These are phyloP conservation scores for Todiramphus saurophagus DNA, from an alignment of 2,113 vertebrate genomes.

Conservation along the genomic window DNA sequence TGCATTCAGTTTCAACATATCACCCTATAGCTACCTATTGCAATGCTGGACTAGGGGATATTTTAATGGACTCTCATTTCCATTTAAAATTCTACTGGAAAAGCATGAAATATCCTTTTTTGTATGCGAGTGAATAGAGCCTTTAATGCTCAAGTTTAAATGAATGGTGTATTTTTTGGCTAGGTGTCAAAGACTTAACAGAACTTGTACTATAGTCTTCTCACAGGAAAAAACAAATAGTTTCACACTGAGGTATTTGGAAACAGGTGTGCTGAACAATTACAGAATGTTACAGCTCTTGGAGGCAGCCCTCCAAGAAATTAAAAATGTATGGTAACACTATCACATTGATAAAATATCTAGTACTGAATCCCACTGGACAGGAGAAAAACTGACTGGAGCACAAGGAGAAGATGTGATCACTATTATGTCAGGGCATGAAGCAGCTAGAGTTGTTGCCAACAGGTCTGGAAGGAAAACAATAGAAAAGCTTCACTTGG, in stretches of 20 bases:
- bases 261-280: conserved; percentile 79
- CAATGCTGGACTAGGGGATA: neutral
- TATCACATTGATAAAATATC: conserved; percentile 69
- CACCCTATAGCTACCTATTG: neutral
- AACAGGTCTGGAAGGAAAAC: neutral
- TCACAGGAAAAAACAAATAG: conserved; percentile 78
- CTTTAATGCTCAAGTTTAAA: conserved; percentile 74
- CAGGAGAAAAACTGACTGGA: conserved; percentile 26
- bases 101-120: conserved; percentile 65
- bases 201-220: conserved; percentile 74
- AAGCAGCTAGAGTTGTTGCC: neutral
- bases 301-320: conserved; percentile 66
- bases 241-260: conserved; percentile 78
- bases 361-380: conserved; percentile 4
- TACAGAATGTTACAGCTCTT: conserved; percentile 70
- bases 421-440: neutral
- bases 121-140: conserved; percentile 68
- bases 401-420: conserved; percentile 7
- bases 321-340: conserved; percentile 45
- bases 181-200: conserved; percentile 74
- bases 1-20: neutral
- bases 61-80: conserved; percentile 48
- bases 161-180: conserved; percentile 79
- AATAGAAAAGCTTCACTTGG: neutral
- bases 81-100: conserved; percentile 71